Base-by-base conservation (phyloP, 1,140 invertebrate genomes). In the Andrena cerasifolii region DNA sequence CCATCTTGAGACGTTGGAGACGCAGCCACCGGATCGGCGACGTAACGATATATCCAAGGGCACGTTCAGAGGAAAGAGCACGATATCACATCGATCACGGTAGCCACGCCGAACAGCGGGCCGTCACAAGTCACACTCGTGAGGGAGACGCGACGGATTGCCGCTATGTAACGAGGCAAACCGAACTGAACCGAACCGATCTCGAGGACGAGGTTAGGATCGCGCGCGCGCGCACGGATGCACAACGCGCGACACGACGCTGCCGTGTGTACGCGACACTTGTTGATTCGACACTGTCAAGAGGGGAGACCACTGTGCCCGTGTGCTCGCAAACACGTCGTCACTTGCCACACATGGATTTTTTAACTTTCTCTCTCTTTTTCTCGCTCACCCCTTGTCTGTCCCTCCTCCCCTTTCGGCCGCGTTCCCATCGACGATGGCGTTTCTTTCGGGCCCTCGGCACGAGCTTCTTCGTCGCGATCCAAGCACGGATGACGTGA, bases 251-350 rank as follows among this genome's bases (percentile, higher is more conserved):
- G 51, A 66, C 80, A 58, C 33, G 65, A 66, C 67, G 68, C 61
- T 75, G 54, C 45, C n/a, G n/a, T n/a, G n/a, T n/a, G 54, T 74
- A n/a, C 33, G 18, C 68, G 76, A 86, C 87, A 89, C 88, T 89
- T 88, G 88, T 89, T 89, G 88, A 89, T 89, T 88, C 81, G 28
- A 59, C 78, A 75, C 74, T 80, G 83, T 76, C 83, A 82, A 85
- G 62, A 67, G n/a, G n/a, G n/a, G n/a, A 61, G 63, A 77, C 70
- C 74, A 47, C 45, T 56, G 66, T 65, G 76, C 65, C 62, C 68
- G 71, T 54, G 68, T 77, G 33, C 70, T 16, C 28, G 36, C 67
- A 43, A 45, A 76, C 54, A 76, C 75, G 45, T 67, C 62, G 45
- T 61, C 78, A 62, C 51, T 51, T 61, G 43, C 36, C 67, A 74